Conservation (phyloP, 2,113 vertebrate genomes). For the Tympanuchus pallidicinctus region DNA sequence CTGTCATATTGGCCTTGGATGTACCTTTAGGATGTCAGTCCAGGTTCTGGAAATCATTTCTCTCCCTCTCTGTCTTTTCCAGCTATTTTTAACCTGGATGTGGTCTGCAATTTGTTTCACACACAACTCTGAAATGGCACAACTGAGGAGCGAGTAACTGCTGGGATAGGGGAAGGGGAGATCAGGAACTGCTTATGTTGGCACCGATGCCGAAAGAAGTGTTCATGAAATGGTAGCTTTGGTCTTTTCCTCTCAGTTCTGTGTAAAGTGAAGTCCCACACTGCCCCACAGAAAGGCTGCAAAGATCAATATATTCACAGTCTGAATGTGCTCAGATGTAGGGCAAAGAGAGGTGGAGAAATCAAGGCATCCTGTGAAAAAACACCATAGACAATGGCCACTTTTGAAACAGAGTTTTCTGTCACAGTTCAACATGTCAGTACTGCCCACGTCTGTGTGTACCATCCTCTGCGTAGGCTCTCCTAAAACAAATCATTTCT, state of each 20-base stretch:
- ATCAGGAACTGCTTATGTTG: neutral
- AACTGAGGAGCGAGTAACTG: constrained; percentile 14
- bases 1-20: neutral
- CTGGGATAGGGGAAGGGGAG: neutral
- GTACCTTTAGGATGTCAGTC: neutral
- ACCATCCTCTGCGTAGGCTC: neutral
- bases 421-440: neutral
- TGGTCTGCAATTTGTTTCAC: constrained; percentile 36
- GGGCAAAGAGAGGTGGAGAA: neutral
- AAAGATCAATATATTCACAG: neutral
- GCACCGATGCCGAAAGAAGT: neutral
- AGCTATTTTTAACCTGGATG: constrained; percentile 63
- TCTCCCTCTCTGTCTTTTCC: constrained; percentile 16
- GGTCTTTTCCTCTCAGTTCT: neutral
- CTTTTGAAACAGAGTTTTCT: neutral
- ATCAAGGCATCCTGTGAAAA: neutral
- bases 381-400: neutral
- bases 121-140: constrained; percentile 19
- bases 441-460: neutral
- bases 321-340: neutral
- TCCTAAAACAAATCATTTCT: neutral
- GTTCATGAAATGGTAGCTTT: neutral
- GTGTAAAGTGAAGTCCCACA: neutral
- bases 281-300: neutral
- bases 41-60: constrained; percentile 51